A percentile compares a stretch with the other conserved stretches of the same genome.
Evolutionary conservation across 2,113 vertebrate genomes (phyloP).

Genomic region (Amblyornis subalaris): DNA sequence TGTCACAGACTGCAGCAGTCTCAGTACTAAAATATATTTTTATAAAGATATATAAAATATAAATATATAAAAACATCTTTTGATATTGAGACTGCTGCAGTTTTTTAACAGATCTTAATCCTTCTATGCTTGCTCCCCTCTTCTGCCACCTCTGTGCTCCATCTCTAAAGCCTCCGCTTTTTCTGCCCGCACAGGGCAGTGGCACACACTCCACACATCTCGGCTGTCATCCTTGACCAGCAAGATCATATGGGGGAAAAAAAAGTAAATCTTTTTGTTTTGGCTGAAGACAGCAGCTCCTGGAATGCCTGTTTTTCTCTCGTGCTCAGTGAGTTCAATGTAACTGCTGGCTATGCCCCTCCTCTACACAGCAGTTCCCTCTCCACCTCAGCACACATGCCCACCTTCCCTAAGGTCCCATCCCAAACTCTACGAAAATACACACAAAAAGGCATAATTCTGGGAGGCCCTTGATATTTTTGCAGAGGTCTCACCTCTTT

Average conservation of each 20-base stretch:
- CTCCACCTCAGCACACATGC: not conserved
- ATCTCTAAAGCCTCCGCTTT: not conserved
- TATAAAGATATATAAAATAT: not conserved
- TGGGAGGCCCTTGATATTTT: not conserved
- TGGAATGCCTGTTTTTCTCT: not conserved
- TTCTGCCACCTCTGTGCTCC: not conserved
- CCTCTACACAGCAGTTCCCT: not conserved
- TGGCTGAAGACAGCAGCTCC: not conserved
- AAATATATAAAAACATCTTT: not conserved
- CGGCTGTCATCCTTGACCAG: not conserved
- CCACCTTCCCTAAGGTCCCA: not conserved
- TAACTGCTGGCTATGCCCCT: not conserved
- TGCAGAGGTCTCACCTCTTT: not conserved
- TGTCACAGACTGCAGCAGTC: not conserved
- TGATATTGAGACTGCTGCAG: not conserved
- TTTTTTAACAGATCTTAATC: not conserved
- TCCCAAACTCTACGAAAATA: not conserved
- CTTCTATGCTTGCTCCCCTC: not conserved
- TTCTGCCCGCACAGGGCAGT: not conserved
- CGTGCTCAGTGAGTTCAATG: no score
- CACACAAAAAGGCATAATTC: not conserved
- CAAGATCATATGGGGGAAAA: not conserved
- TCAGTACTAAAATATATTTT: not conserved
- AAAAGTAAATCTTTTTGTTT: not conserved
- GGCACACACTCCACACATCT: not conserved